Evolutionary conservation across 1,140 invertebrate genomes (phyloP), one percentile per base, ranked within the genome.

Genomic region (Drosophila murphyi): DNA sequence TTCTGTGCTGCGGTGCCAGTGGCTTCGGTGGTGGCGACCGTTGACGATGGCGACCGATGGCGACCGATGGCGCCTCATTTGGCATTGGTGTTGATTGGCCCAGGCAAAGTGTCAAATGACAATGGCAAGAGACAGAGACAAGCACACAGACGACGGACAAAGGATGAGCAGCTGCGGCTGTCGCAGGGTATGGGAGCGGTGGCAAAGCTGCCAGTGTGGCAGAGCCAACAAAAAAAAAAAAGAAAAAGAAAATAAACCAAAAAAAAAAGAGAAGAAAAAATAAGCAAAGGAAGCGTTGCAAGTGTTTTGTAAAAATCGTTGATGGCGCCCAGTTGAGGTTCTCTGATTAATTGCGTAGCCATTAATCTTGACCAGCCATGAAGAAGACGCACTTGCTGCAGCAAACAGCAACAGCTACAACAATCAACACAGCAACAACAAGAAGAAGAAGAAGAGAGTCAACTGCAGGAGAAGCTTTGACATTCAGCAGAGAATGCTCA

Each of bases 51-150:
- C n/a, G 29, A 35, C 20, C 35, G 43, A 41, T 63, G 39, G 70
- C 20, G 60, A 56, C 47, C 28, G 61, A 62, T 89, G 85, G 85
- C 85, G 85, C 85, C 81, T 89, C 76, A 64, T 77, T 71, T 82
- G 70, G 61, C 68, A 78, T 74, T 82, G 70, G 80, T 82, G 80
- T 83, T 86, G 82, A 86, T 86, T 86, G 82, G 82, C 78, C 73
- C 82, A 28, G 45, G 47, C 81, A 71, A 90, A 90, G 85, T 89
- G 86, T 89, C 85, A 85, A 90, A 85, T 89, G 54, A 89, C 85
- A 77, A 70, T 61, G 45, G 47, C 59, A 37, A 31, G 3, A 80
- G 52, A 54, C 35, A 31, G 56, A 47, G 54, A 54, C 60, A 57
- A 39, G 39, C 50, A 37, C 74, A 62, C 31, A 41, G 39, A 31